Base-by-base conservation (phyloP, 2,797 vertebrate species). In the Rhinophrynus dorsalis region DNA sequence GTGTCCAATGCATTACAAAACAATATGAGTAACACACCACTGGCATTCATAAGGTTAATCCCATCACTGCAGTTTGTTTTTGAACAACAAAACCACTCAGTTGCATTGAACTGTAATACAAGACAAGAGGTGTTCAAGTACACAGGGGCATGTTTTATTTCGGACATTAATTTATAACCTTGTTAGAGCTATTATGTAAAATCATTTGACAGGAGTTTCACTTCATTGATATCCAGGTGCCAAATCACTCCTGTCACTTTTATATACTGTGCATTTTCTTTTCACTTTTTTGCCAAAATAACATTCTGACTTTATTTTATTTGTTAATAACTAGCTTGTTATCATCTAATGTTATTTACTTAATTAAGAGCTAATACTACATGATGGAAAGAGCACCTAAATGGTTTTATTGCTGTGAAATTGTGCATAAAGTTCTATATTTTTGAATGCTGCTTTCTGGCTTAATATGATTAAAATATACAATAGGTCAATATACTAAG, bases 181-280 rank as follows among this genome's bases (percentile, higher is more conserved):
- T 29, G 35, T 62, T 70, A 62, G 38, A 32, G 21, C 5, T 15
- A 32, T 7, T 33, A 33, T 45, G n/a, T 35, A 54, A 52, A 38
- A 54, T 18, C 20, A 69, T 51, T 33, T 61, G 67, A 69, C 67
- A 54, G 48, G 9, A 70, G 40, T 23, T 51, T 57, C 37, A 20
- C 32, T 32, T 47, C 30, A 15, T 52, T 35, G 37, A 62, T 33
- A 52, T 33, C 5, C 48, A 24, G 32, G 38, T 35, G 35, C 47
- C 48, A 62, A 62, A 62, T 70, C 27, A 37, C 18, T 52, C 29
- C 21, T 70, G 55, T 35, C 58, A 62, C 37, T 62, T 55, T 30
- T 61, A 61, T 52, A 40, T 21, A 23, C 42, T 51, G 23, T 29
- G 26, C 18, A 33, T 69, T 21, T 52, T 52, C 6, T 17, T 15